Evolutionary conservation across 2,113 vertebrate species (phyloP), one percentile per base, ranked within the genome.

Genomic region (Alaudala cheleensis): DNA sequence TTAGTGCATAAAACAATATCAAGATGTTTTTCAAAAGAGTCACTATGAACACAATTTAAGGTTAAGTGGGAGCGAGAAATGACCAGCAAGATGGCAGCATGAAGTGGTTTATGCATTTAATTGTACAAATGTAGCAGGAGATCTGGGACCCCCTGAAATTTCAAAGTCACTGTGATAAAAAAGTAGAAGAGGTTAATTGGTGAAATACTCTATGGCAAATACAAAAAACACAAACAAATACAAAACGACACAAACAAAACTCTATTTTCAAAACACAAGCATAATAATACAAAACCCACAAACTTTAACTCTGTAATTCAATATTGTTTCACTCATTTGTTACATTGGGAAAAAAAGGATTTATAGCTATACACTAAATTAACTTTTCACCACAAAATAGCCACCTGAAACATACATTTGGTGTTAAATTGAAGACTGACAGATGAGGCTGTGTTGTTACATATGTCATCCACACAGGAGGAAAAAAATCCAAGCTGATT

Each of bases 31-130:
- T 92, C 58, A 80, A 61, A 78, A 69, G 6, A 84, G 57, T 73
- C 54, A 34, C 42, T 50, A 11, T 2, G 20, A 47, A 44, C 33
- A 84, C 42, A 73, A 92, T 96, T 95, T 81, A 93, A 80, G 39
- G 40, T 58, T 92, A 95, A 93, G 54, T 87, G 76, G 54, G 87
- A 93, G 56, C 62, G 26, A 12, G 39, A 40, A 88, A 74, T 77
- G 79, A 58, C n/a, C 45, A 84, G 28, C 24, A 87, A 94, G 40
- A 40, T 51, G 94, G 69, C 37, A 90, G 19, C 11, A 96, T 56
- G 40, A 74, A 61, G 1, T 69, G 31, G 87, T 91, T 76, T 81
- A 67, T 47, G 7, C 57, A 51, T 78, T 58, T 80, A 58, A 92
- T 67, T 77, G 15, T 22, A 7, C 33, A 90, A 57, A 23, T 65